Evolutionary conservation across 2,113 vertebrate genomes (phyloP), one percentile per base, ranked within the genome.

Genomic region (Entomyzon cyanotis): DNA sequence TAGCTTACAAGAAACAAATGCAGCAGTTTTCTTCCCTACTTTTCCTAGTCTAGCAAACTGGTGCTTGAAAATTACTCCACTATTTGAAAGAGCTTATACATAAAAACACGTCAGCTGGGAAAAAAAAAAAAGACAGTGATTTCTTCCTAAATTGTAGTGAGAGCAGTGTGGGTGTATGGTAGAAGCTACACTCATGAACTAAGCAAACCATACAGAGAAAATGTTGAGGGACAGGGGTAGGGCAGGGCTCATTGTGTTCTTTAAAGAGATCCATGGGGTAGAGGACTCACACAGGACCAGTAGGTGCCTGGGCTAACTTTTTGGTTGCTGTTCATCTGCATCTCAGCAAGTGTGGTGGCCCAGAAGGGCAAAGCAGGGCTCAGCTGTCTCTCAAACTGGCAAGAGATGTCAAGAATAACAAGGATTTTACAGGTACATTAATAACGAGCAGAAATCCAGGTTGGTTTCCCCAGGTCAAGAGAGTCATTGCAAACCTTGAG

Each of bases 191-290:
- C 4, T 39, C 8, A 28, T 9, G 52, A 85, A 4, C 22, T 46
- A 58, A 84, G 33, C 25, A 62, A 94, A 75, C 9, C 10, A 23
- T 12, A 21, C 25, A 20, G 1, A 5, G 28, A 31, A 75, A 50
- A 7, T 16, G 3, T 15, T 50, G 37, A 23, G 22, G 4, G 7
- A 11, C 2, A n/a, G 8, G 12, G 11, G 8, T 11, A 31, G 7
- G 4, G 11, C 2, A 0, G 7, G 22, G 12, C 9, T 79, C 14
- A 41, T 30, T 1, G 0, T 16, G 7, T n/a, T 14, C 47, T 82
- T 42, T 27, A 22, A 52, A 50, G 9, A 22, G 17, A 56, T 16
- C 5, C 9, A 3, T 9, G 8, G 2, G 44, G 3, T 31, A 62
- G 35, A 82, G 25, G 1, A 17, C 41, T 84, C 42, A 55, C 28